Base-by-base conservation (phyloP, 2,797 vertebrate genomes). In the Rhinichthys osculus region DNA sequence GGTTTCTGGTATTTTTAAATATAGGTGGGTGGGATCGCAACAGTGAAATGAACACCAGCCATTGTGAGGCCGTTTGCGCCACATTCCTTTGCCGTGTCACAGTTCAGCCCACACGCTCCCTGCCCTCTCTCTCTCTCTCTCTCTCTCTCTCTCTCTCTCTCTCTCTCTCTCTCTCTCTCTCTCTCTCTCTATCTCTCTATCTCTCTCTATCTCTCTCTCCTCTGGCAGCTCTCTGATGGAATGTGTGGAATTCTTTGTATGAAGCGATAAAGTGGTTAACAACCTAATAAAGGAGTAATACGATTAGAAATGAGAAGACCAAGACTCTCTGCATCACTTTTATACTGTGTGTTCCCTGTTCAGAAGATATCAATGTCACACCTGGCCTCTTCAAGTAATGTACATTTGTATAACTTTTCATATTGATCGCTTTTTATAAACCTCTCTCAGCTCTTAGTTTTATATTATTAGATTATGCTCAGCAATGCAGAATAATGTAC, bases 231-330 rank as follows among this genome's bases (percentile, higher is more conserved):
- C 73, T 38, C 40, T 73, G 21, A 10, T 11, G 85, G 87, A 84
- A 90, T 90, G 85, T 59, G 14, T 81, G 85, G 83, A 89, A 90
- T 90, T 89, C 16, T 73, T 78, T 81, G 52, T 8, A 64, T 42
- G 67, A 42, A 67, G 59, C 14, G 78, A 67, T 59, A 19, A 57
- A 84, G 6, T n/a, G 54, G 19, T 33, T 35, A 38, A 42, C 57
- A 7, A n/a, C 62, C n/a, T 78, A 33, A 30, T 54, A 70, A 78
- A 74, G 77, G 70, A 50, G 33, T 47, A 38, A 62, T 50, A 14
- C 1, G 62, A 30, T 78, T 66, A 66, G 27, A 66, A 64, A 3
- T 13, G 27, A 64, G 54, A 47, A 62, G 35, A 35, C 5, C 11
- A 5, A 50, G 70, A 50, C 30, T 27, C 42, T 69, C 2, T 40